Conservation (phyloP, 2,797 vertebrate genomes). For the Dicrostonyx torquatus region DNA sequence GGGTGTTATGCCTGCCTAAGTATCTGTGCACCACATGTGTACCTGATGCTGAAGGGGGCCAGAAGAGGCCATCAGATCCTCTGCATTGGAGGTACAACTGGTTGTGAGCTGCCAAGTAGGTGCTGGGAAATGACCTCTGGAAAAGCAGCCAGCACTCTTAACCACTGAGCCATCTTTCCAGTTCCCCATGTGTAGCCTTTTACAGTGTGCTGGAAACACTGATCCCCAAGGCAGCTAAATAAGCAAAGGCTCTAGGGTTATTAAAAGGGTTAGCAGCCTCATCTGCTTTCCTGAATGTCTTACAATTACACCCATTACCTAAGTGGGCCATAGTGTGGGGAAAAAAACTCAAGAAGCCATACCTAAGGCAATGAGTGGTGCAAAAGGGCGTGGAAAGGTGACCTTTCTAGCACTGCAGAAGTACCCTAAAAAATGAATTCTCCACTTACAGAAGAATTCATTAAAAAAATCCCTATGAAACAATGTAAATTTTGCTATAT, state of each 20-base stretch:
- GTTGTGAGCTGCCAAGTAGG: background rate
- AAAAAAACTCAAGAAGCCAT: background rate
- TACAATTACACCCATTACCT: slow-evolving; percentile 11
- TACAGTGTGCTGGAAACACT: background rate
- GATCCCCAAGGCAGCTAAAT: background rate
- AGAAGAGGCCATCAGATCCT: background rate
- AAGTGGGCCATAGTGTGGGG: background rate
- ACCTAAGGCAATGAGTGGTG: background rate
- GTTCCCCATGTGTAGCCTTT: background rate
- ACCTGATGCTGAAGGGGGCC: background rate
- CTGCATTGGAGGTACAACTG: background rate
- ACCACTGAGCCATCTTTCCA: background rate
- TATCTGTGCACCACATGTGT: background rate
- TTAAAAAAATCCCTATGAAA: slow-evolving; percentile 8
- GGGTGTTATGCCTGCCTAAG: background rate
- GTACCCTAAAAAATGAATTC: slow-evolving; percentile 48
- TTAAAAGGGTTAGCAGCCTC: background rate
- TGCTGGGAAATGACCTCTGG: background rate
- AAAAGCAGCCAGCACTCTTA: background rate
- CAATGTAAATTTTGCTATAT: background rate
- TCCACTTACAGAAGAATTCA: slow-evolving; percentile 25
- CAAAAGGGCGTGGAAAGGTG: background rate
- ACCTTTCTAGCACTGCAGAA: slow-evolving; percentile 40
- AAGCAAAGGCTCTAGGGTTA: background rate
- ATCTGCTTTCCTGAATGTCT: background rate